Evolutionary conservation across 2,888 invertebrate species (phyloP), one percentile per base, ranked within the genome.

Genomic region (Parnassius glacialis): DNA sequence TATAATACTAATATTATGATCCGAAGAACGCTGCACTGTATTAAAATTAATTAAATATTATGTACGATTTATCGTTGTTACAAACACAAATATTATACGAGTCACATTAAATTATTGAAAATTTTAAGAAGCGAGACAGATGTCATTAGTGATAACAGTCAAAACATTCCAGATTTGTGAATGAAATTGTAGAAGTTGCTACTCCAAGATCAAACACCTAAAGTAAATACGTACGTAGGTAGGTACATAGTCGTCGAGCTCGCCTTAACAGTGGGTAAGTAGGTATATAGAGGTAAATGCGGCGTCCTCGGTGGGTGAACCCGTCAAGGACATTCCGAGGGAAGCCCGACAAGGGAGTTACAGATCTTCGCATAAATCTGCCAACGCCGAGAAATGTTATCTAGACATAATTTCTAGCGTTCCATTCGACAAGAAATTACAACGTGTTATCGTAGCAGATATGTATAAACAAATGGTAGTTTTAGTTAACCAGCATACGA

Each of bases 281-380:
- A 80, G 68, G 78, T 83, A 68, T 62, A 68, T 69, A 67, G 64
- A 69, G 65, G 68, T 68, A 80, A 81, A 80, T 76, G 75, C 73
- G 75, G 73, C 76, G 78, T 74, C 73, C 79, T 77, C 76, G 76
- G 78, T 77, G 82, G 80, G 74, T 81, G 81, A 83, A 79, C 82
- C 70, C 75, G 72, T 78, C 68, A 84, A 82, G 84, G 85, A 79
- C 81, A 80, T 70, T 76, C 67, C 69, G 77, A 80, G 79, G 81
- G 75, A 84, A 82, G 64, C 80, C 80, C 76, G 71, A 70, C 74
- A 74, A 75, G 80, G 80, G 76, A 74, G 79, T 79, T 75, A 76
- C 75, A 79, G 79, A 80, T 78, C 74, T 81, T 74, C 74, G 74
- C 75, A 80, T 77, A 73, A 73, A 70, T 72, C 67, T 67, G 64